Evolutionary conservation across 2,797 vertebrate genomes (phyloP), one percentile per base, ranked within the genome.

Genomic region (Clarias pachynema): DNA sequence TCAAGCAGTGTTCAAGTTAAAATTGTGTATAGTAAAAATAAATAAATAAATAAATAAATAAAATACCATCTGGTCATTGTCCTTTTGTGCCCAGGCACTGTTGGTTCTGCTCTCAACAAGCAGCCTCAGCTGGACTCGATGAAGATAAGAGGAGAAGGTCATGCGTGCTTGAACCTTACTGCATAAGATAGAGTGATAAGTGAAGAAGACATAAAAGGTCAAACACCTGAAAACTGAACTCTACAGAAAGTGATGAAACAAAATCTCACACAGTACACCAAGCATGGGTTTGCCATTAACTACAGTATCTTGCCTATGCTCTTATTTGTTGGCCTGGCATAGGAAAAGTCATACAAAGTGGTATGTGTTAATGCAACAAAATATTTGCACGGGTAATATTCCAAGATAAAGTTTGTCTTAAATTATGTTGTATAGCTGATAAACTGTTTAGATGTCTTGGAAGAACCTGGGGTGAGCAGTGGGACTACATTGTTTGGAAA

Each of bases 151-250:
- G 89, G 97, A 98, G 92, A 99, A 99, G 84, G 97, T 96, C 92
- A 93, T 92, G 81, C 98, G 96, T 66, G 98, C 98, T 93, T 99
- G 98, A 31, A 98, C 95, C 94, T 98, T 99, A 95, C 98, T 99
- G 89, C 53, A 93, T 60, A 89, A 31, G 22, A 78, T 37, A 49
- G 34, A 86, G 79, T 69, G 34, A 62, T 68, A 70, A 14, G 8
- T 49, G 49, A 26, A 79, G 44, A 40, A 83, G 31, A 8, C 12
- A 24, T 14, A 70, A 59, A 74, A 73, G 16, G 53, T 26, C 56
- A 59, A 29, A 57, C 15, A 72, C 57, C 37, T 66, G 49, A 80
- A 34, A 80, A 3, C 0, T 62, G 56, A 60, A n/a, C 20, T 18
- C 65, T 79, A n/a, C 24, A 40, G 22, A 60, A 24, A 15, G 31